phyloP scores from a whole-genome alignment of 1,140 invertebrate genomes.

The Dendroctonus valens region DNA sequence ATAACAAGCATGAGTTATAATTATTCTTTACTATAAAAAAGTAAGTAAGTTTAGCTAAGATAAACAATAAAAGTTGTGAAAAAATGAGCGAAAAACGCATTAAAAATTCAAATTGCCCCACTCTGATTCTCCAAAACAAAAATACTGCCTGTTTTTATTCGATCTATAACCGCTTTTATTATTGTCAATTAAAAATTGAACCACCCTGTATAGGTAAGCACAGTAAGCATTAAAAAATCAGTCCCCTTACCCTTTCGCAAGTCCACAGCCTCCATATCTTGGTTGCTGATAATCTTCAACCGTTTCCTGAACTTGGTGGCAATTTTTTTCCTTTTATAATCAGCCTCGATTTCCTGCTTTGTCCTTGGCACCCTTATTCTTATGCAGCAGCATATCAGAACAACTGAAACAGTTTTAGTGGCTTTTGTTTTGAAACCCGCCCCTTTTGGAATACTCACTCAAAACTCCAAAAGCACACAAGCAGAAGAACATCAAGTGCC shows the following conservation, averaged over 20 bases:
- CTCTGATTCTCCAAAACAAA: neutral
- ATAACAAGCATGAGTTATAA: too few relatives aligned
- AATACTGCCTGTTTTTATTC: too few relatives aligned
- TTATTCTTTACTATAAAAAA: too few relatives aligned
- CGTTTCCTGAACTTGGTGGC: conserved; percentile 78
- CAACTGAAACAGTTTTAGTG: conserved; percentile 53
- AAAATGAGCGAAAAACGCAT: neutral
- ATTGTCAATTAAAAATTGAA: neutral
- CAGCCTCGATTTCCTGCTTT: conserved; percentile 90
- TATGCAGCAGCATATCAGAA: conserved; percentile 82
- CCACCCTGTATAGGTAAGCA: too few relatives aligned
- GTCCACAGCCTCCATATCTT: conserved; percentile 82
- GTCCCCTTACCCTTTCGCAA: conserved; percentile 66
- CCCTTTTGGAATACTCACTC: conserved; percentile 50
- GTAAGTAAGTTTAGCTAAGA: too few relatives aligned
- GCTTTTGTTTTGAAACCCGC: too few relatives aligned
- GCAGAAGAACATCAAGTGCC: conserved; percentile 65
- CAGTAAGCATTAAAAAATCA: neutral
- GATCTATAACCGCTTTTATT: neutral
- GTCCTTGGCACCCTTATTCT: conserved; percentile 85
- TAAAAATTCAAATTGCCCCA: neutral
- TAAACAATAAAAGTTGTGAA: too few relatives aligned
- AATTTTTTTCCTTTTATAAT: conserved; percentile 80
- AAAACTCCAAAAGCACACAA: conserved; percentile 55
- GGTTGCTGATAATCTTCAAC: conserved; percentile 76